Conservation (phyloP, 2,797 vertebrate species). For the Gallirallus australis region DNA sequence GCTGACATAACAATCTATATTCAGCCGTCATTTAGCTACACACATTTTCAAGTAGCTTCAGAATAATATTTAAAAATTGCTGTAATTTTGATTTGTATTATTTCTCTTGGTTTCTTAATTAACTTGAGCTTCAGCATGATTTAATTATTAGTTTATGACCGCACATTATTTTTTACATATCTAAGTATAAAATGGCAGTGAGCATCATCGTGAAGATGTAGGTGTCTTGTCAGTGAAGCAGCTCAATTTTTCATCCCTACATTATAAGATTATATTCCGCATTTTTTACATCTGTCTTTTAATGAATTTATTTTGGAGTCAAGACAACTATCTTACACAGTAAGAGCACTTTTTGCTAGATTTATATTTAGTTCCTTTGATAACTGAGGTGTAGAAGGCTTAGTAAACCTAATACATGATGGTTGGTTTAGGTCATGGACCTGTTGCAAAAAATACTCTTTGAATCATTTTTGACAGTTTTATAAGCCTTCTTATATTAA, state of each 20-base stretch:
- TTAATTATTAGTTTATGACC: neutral
- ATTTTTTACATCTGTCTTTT: neutral
- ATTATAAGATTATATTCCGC: neutral
- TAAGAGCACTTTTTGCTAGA: neutral
- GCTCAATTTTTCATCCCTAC: neutral
- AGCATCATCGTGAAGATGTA: neutral
- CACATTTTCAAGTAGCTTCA: neutral
- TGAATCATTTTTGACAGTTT: slow-evolving; percentile 45
- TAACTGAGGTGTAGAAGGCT: neutral
- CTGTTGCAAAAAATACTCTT: slow-evolving; percentile 17
- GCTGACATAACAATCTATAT: neutral
- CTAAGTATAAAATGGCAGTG: neutral
- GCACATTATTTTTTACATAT: neutral
- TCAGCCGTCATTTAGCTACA: neutral
- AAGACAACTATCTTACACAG: neutral
- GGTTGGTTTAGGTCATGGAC: neutral
- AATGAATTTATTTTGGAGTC: neutral
- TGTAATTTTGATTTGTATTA: neutral
- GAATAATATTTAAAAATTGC: neutral
- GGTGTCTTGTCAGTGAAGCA: neutral
- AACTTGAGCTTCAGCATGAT: neutral
- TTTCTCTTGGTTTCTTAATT: neutral
- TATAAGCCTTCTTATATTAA: slow-evolving; percentile 29
- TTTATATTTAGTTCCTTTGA: slow-evolving; percentile 38
- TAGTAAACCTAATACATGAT: neutral